A percentile compares a stretch with the other conserved stretches of the same genome.
phyloP scores from a whole-genome alignment of 2,888 invertebrate genomes.

The Chironomus riparius region DNA sequence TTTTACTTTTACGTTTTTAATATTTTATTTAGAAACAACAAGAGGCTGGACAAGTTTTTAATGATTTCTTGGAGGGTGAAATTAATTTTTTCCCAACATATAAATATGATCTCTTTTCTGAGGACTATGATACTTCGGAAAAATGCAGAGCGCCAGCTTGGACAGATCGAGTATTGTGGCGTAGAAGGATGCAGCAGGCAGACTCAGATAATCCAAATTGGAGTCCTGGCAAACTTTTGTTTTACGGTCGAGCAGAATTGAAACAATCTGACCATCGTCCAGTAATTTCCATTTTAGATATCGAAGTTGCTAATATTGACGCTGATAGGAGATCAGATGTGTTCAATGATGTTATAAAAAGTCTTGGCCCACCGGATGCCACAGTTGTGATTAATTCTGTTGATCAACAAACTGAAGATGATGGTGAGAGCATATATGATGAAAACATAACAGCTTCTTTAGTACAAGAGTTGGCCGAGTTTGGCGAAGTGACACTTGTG shows the following conservation, averaged over 20 bases:
- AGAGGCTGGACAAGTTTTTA: slow-evolving; percentile 74
- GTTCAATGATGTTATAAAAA: slow-evolving; percentile 73
- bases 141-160: slow-evolving; percentile 95
- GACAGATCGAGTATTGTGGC: slow-evolving; percentile 97
- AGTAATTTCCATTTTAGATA: slow-evolving; percentile 82
- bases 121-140: slow-evolving; percentile 98
- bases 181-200: slow-evolving; percentile 63
- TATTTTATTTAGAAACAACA: slow-evolving; percentile 56
- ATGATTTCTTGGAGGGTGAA: slow-evolving; percentile 86
- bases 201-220: slow-evolving; percentile 56
- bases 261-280: slow-evolving; percentile 98
- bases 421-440: slow-evolving; percentile 58
- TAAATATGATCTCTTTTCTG: slow-evolving; percentile 96
- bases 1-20: too few relatives aligned
- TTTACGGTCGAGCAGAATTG: slow-evolving; percentile 88
- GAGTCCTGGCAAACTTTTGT: slow-evolving; percentile 68
- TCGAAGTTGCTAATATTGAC: slow-evolving; percentile 76
- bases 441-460: slow-evolving; percentile 71
- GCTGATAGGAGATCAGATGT: slow-evolving; percentile 65
- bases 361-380: slow-evolving; percentile 90
- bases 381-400: slow-evolving; percentile 68
- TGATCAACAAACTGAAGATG: slow-evolving; percentile 39
- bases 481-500: slow-evolving; percentile 84
- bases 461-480: slow-evolving; percentile 69
- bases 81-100: slow-evolving; percentile 93